Base-by-base conservation (phyloP, 2,888 invertebrate species). In the Scaeva pyrastri region DNA sequence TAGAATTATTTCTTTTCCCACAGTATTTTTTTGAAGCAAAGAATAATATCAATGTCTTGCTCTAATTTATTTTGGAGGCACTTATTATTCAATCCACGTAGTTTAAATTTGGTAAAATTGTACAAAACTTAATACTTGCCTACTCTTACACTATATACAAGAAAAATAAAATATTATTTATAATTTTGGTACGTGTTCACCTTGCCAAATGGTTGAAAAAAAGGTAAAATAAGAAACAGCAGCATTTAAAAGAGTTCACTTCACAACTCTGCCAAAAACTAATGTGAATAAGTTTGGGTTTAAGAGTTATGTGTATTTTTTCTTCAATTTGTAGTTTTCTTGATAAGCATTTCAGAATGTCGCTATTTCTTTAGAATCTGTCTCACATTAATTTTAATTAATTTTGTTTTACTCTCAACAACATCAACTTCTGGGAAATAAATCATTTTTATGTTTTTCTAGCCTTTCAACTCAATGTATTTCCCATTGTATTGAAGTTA, bases 151-250 rank as follows among this genome's bases (percentile, higher is more conserved):
- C n/a, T 26, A 36, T 26, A n/a, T n/a, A n/a, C n/a, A 43, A 23
- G 26, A 45, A 16, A 4, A 26, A 11, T n/a, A n/a, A 16, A 12
- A 64, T n/a, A 64, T n/a, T 64, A 64, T 64, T 26, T 16, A 26
- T 16, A 45, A 31, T 16, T 45, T 64, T 12, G 11, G 7, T 31
- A 66, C 66, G 66, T 66, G 66, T 36, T 64, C n/a, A 12, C 31
- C 48, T 66, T 66, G 48, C 14, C 5, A 41, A 26, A 43, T 10
- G 10, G 1, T 2, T 11, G 0, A 10, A 4, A 10, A 43, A 31
- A 23, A 43, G n/a, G 41, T 8, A 36, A 12, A 10, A 43, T n/a
- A 41, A 43, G 23, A 60, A 7, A 19, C 21, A 58, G 6, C 16
- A 10, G 16, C 6, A 43, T 62, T 62, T 43, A 4, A 11, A 23